Base-by-base conservation (phyloP, 2,113 vertebrate species). In the Astur gentilis region DNA sequence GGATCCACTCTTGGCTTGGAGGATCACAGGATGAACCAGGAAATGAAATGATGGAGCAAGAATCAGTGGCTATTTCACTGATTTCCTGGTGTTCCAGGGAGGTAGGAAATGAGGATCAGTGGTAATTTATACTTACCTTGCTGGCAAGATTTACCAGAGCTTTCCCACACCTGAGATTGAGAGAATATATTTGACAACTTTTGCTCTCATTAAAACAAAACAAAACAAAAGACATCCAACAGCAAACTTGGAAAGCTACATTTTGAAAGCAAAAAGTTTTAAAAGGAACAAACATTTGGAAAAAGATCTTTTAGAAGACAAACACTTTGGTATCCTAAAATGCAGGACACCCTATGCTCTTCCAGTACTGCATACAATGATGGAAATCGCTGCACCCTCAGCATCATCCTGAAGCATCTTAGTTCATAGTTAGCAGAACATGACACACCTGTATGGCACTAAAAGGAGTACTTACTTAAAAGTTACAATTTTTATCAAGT, bases 361-460 rank as follows among this genome's bases (percentile, higher is more conserved):
- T 88, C 36, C 47, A 65, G 6, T 27, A 16, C 22, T 58, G 17
- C 29, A 26, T 21, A 20, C 27, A 72, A 5, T 27, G 16, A 73
- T 40, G 40, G 64, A 45, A 92, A 83, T n/a, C 62, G 13, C 69
- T 62, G 55, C 38, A 67, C 11, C 7, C 45, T 38, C 44, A 38
- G 21, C 23, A 34, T 44, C 15, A n/a, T 16, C 0, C 0, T 31
- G 36, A 81, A 38, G 13, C 2, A 0, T 32, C n/a, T 25, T 67
- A 47, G 29, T 36, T 89, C 18, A 26, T 6, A 58, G 29, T 21
- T 66, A 90, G 22, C 11, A 78, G 65, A 89, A 62, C 17, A 6
- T 2, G 38, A 57, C 47, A 57, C 47, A 29, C 7, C 57, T 21
- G 10, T 14, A 60, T 10, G 23, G 57, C 32, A 58, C 8, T 71